phyloP scores from a whole-genome alignment of 2,888 invertebrate species.

The Cryptus armator region DNA sequence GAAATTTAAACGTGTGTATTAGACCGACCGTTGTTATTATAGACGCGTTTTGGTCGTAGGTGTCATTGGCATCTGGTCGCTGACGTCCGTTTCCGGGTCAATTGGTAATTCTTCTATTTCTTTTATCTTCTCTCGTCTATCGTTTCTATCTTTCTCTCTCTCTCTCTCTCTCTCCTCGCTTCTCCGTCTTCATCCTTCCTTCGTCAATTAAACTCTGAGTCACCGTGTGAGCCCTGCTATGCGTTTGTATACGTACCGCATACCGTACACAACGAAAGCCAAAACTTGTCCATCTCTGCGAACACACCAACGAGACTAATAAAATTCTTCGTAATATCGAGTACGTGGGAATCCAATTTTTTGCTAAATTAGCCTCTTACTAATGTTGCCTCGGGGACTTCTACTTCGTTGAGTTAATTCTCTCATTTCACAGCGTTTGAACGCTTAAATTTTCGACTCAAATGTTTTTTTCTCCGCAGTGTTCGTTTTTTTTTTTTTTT shows the following conservation, averaged over 20 bases:
- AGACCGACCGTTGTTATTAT: not conserved
- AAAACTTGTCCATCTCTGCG: slow-evolving; percentile 12
- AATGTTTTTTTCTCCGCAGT: not conserved
- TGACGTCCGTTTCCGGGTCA: slow-evolving; percentile 79
- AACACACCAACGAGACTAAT: slow-evolving; percentile 5
- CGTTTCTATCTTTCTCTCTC: slow-evolving; percentile 60
- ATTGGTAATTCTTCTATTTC: slow-evolving; percentile 71
- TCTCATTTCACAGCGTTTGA: slow-evolving; percentile 50
- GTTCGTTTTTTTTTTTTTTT: not conserved
- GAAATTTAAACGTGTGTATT: not conserved
- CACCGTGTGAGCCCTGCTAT: slow-evolving; percentile 56
- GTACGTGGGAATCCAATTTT: slow-evolving; percentile 75
- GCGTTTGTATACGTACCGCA: not conserved
- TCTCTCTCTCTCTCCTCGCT: slow-evolving; percentile 5
- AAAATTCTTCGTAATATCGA: slow-evolving; percentile 23
- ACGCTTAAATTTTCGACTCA: slow-evolving; percentile 21
- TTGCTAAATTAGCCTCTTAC: slow-evolving; percentile 72
- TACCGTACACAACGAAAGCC: not conserved
- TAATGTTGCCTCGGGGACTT: slow-evolving; percentile 29
- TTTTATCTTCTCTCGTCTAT: slow-evolving; percentile 21
- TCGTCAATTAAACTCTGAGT: slow-evolving; percentile 79
- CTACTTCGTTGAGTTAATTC: slow-evolving; percentile 28
- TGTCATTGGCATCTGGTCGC: slow-evolving; percentile 60
- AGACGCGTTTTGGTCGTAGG: slow-evolving; percentile 36
- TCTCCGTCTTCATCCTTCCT: slow-evolving; percentile 61